phyloP scores from a whole-genome alignment of 2,113 vertebrate species.

The Gymnocephalus cernua region DNA sequence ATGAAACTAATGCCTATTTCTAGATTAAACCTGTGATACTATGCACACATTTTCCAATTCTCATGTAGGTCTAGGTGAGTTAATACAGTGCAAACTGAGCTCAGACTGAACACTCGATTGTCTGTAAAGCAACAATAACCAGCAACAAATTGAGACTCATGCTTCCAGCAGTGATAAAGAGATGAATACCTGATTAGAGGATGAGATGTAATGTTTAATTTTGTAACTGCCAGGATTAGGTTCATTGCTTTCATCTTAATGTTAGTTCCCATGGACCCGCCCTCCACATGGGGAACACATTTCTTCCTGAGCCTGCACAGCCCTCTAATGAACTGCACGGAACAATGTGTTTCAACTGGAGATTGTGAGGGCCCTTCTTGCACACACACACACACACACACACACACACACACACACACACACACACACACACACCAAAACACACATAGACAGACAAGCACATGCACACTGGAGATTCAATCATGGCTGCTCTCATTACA shows the following conservation, averaged over 20 bases:
- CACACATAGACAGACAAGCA: conserved; percentile 43
- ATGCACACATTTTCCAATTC: conserved; percentile 8
- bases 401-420: conserved; percentile 14
- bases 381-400: conserved; percentile 6
- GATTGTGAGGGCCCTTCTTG: conserved; percentile 27
- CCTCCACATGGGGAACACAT: conserved; percentile 71
- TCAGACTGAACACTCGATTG: conserved; percentile 36
- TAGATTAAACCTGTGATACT: not conserved
- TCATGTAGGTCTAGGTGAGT: conserved; percentile 19
- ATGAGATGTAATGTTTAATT: conserved; percentile 73
- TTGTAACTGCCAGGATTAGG: conserved; percentile 57
- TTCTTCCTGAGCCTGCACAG: conserved; percentile 59
- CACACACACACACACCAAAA: conserved; percentile 3
- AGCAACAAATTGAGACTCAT: conserved; percentile 45
- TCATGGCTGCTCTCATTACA: conserved; percentile 72
- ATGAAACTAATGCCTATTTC: not conserved
- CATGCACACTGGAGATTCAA: conserved; percentile 66
- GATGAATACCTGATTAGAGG: conserved; percentile 73
- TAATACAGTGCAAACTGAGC: conserved; percentile 25
- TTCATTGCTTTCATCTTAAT: conserved; percentile 71
- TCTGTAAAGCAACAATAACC: conserved; percentile 60
- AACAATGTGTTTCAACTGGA: conserved; percentile 72
- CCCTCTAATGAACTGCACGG: conserved; percentile 70
- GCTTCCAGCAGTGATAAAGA: conserved; percentile 58
- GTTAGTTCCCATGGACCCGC: conserved; percentile 66